Percentiles rank a stretch among this genome's conserved stretches.
Conservation (phyloP, 2,113 vertebrate species). For the Ranitomeya variabilis region DNA sequence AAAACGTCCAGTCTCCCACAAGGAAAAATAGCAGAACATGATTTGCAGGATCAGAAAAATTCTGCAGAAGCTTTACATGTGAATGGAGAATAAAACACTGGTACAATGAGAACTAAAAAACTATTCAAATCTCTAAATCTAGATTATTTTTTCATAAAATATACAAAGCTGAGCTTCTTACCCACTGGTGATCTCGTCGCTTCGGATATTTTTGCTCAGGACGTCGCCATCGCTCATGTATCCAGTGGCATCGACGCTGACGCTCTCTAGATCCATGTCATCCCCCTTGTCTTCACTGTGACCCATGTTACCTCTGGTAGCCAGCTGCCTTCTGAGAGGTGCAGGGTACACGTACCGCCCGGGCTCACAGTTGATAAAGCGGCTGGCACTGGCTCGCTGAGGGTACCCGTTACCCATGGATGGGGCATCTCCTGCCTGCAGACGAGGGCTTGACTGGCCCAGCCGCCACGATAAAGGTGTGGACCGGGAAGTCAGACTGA, state of each 20-base stretch:
- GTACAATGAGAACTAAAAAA: not conserved
- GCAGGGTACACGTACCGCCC: slow-evolving; percentile 85
- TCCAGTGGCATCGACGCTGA: slow-evolving; percentile 85
- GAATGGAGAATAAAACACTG: not conserved
- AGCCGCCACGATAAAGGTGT: slow-evolving; percentile 90
- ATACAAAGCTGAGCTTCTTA: slow-evolving; percentile 66
- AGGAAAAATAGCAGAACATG: no score
- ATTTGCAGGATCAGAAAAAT: not conserved
- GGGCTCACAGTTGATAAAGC: slow-evolving; percentile 69
- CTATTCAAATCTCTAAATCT: not conserved
- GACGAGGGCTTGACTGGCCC: slow-evolving; percentile 91
- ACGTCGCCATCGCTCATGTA: slow-evolving; percentile 98
- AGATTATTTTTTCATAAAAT: no score
- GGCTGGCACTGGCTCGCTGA: slow-evolving; percentile 76
- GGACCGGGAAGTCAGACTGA: slow-evolving; percentile 82
- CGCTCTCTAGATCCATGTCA: slow-evolving; percentile 81
- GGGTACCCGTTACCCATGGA: slow-evolving; percentile 88
- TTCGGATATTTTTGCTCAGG: slow-evolving; percentile 88
- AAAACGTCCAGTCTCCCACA: no score
- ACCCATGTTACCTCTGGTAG: slow-evolving; percentile 76
- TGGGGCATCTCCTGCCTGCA: slow-evolving; percentile 94
- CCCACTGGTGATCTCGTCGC: slow-evolving; percentile 92
- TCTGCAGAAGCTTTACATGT: not conserved
- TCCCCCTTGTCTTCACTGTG: slow-evolving; percentile 81
- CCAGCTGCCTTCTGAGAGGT: slow-evolving; percentile 85